Base-by-base conservation (phyloP, 1,140 invertebrate species). In the Elymnias hypermnestra region DNA sequence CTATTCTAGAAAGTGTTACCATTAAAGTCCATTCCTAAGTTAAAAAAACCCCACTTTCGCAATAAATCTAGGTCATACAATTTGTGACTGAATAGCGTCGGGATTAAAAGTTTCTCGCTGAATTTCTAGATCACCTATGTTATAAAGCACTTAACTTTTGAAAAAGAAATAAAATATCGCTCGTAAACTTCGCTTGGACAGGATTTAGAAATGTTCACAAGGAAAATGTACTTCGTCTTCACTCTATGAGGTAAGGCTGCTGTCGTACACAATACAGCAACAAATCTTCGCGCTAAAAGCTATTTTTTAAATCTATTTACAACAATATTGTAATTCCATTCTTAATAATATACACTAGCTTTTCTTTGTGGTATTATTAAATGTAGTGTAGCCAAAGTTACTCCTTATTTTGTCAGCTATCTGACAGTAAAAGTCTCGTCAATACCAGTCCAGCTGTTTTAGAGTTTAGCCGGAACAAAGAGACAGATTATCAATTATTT, bases 121-220 rank as follows among this genome's bases (percentile, higher is more conserved):
- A n/a, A 17, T 19, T 15, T 40, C 38, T 28, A 25, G 8, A 28
- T 26, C 8, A 28, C 38, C 13, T 13, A 25, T 22, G 37, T 14
- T 23, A 25, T 17, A 40, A 40, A 40, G 38, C 38, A 18, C 23
- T 40, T 28, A 40, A 13, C n/a, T n/a, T n/a, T 25, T 15, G 12
- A 10, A 10, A 8, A 10, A 25, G 13, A 40, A 40, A 40, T 40
- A 40, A 38, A 40, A 40, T 28, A 28, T 17, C 23, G 23, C 10
- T 29, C 14, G 13, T 18, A 17, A 40, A 40, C 15, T 9, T 8
- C 8, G 14, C 23, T 40, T n/a, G 21, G 19, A 13, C 23, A 25
- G 26, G 26, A 1, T 29, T 8, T 29, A 29, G 23, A 18, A 40
- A 40, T 28, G 23, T 40, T 28, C 38, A 28, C 21, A 29, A 28